Conservation (phyloP, 1,140 invertebrate genomes). For the Pseudomyrmex gracilis region DNA sequence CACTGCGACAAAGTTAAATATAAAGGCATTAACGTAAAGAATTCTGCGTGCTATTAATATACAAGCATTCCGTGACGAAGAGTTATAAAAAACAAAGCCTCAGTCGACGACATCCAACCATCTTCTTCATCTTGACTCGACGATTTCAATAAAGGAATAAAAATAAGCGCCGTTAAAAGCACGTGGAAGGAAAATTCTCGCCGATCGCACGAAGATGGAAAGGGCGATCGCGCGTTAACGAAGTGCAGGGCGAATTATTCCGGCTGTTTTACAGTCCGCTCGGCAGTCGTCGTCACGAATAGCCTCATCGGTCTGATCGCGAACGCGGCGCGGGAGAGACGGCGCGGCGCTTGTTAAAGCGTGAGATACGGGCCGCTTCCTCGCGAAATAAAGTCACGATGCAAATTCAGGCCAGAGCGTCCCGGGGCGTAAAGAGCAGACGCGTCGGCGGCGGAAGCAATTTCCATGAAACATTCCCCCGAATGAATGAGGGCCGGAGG, state of each 20-base stretch:
- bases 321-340: neutral
- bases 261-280: constrained; percentile 41
- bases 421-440: constrained; percentile 67
- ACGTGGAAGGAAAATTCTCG: neutral
- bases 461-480: constrained; percentile 75
- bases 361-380: constrained; percentile 62
- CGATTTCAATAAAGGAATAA: constrained; percentile 19
- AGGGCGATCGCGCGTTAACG: constrained; percentile 47
- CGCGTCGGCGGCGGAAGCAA: constrained; percentile 71
- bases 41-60: constrained; percentile 15
- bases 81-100: constrained; percentile 7
- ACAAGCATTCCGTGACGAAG: neutral
- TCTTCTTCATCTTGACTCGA: neutral
- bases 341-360: constrained; percentile 58
- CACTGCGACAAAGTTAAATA: neutral
- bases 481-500: constrained; percentile 67
- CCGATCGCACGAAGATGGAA: constrained; percentile 9
- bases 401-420: constrained; percentile 69
- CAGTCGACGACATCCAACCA: constrained; percentile 4
- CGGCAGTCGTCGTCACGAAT: constrained; percentile 21
- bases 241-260: constrained; percentile 38
- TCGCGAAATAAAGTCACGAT: constrained; percentile 71
- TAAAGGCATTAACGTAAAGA: constrained; percentile 33
- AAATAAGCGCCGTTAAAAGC: constrained; percentile 42
- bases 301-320: constrained; percentile 31